Conservation (phyloP, 2,113 vertebrate genomes). For the Coptodon rendalli region DNA sequence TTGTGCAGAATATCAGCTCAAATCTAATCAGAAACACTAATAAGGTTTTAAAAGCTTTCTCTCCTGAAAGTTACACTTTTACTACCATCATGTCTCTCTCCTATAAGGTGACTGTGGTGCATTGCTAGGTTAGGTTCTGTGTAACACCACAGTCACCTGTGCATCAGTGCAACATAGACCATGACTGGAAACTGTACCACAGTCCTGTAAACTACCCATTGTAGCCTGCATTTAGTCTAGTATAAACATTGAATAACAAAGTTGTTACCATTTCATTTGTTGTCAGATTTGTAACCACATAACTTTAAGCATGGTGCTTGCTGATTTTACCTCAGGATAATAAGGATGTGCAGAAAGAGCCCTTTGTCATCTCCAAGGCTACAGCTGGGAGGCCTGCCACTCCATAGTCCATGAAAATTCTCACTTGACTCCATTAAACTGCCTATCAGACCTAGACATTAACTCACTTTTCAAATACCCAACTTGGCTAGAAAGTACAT, state of each 20-base stretch:
- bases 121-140: background rate
- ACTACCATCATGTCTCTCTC: background rate
- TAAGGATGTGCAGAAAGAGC: background rate
- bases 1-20: background rate
- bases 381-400: background rate
- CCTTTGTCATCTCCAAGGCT: background rate
- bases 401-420: background rate
- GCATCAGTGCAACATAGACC: background rate
- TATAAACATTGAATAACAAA: background rate
- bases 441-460: background rate
- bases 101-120: background rate
- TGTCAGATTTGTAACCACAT: background rate
- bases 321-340: background rate
- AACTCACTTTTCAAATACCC: background rate
- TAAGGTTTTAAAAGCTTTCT: background rate
- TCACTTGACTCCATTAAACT: background rate
- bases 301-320: fast-evolving
- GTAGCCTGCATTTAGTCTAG: background rate
- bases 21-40: background rate
- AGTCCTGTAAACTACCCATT: background rate
- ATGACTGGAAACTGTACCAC: background rate
- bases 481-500: background rate
- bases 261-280: background rate
- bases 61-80: background rate
- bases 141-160: background rate